These are phyloP conservation scores for Nothura maculosa DNA, from an alignment of 2,797 vertebrate species.

Conservation along the genomic window DNA sequence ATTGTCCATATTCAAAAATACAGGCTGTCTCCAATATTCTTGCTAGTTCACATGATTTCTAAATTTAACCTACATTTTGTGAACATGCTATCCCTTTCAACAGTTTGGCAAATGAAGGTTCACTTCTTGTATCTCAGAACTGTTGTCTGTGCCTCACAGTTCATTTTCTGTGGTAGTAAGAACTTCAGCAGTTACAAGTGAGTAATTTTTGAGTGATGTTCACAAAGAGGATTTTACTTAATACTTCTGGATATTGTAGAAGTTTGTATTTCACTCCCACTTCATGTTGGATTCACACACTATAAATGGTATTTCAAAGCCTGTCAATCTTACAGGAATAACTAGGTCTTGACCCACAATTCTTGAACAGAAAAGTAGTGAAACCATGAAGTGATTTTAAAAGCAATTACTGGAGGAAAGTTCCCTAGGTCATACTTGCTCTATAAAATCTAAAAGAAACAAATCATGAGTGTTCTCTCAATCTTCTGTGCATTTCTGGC, in stretches of 20 bases:
- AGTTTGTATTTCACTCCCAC: neutral
- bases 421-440: neutral
- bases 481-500: conserved; percentile 10
- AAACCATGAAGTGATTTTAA: conserved; percentile 43
- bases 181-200: neutral
- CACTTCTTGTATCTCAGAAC: neutral
- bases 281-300: conserved; percentile 2
- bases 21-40: neutral
- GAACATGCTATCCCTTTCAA: neutral
- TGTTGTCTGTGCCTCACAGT: neutral
- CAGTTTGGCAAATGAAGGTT: neutral
- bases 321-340: conserved; percentile 6
- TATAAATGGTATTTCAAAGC: conserved; percentile 8
- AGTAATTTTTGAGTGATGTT: neutral
- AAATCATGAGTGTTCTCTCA: conserved; percentile 19
- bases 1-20: neutral
- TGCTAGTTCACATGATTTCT: neutral
- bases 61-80: neutral
- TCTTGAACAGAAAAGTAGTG: conserved; percentile 13
- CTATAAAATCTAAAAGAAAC: conserved; percentile 39
- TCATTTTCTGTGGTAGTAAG: neutral
- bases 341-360: conserved; percentile 14
- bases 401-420: neutral
- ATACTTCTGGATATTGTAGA: neutral
- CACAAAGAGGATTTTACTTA: neutral